Evolutionary conservation across 2,113 vertebrate species (phyloP), one percentile per base, ranked within the genome.

Genomic region (Notiomystis cincta): DNA sequence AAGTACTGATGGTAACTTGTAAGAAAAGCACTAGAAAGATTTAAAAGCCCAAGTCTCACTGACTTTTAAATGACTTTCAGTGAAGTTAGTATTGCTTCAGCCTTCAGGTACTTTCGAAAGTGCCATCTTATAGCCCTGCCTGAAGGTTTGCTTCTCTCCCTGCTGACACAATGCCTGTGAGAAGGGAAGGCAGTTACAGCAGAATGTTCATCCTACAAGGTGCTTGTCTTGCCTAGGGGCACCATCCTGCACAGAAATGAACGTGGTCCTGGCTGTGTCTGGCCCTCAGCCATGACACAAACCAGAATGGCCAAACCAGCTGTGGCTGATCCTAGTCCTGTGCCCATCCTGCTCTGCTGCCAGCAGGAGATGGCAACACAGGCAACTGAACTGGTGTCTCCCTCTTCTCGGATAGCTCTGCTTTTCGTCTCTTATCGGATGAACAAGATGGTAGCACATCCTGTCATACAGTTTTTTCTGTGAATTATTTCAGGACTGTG

Each of bases 31-130:
- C 44, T 45, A 48, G 42, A 73, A 94, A 77, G 72, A 94, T 95
- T 94, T 89, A 96, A 89, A 44, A 95, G 20, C 31, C 48, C 48
- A 75, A 60, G 40, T 64, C 56, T 85, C 31, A 15, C 15, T 92
- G 80, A 93, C 86, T 95, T 95, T 75, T 92, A 96, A 69, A 56
- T 65, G 95, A 87, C 96, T 87, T 94, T 82, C 93, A 78, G 56
- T 62, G 58, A 82, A 87, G 71, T 77, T 48, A 57, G 40, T 19
- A 51, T 33, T 82, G 58, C 44, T 82, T 80, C 21, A 82, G 62
- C 27, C 50, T 71, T 62, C 48, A 38, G n/a, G 33, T 78, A 66
- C 64, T 92, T 93, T 45, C 44, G 57, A 25, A 87, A 86, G 33
- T 20, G 13, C 33, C 47, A 78, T 44, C 40, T 73, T 77, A 53